Percentiles rank a stretch among this genome's conserved stretches.
Evolutionary conservation across 1,140 invertebrate genomes (phyloP).

Genomic region (Eciton burchellii): DNA sequence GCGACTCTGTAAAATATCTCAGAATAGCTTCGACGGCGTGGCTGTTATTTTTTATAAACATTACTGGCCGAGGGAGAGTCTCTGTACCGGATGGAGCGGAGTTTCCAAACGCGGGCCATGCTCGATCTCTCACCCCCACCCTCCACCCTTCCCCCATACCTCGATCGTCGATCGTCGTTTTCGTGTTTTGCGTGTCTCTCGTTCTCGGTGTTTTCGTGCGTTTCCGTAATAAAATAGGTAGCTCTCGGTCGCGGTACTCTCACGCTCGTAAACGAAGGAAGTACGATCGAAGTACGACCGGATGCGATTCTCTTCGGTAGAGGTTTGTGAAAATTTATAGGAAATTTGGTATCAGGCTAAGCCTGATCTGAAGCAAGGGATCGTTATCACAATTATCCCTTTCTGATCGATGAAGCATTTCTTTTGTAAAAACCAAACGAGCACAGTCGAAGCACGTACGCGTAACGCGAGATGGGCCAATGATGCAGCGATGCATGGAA

Average conservation of each 20-base stretch:
- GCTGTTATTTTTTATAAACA: slow-evolving; percentile 57
- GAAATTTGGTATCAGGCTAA: too few relatives aligned
- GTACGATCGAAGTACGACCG: too few relatives aligned
- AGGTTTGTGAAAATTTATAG: too few relatives aligned
- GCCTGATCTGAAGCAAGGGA: too few relatives aligned
- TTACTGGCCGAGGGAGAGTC: slow-evolving; percentile 31
- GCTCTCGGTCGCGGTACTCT: slow-evolving; percentile 56
- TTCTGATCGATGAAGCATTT: neutral
- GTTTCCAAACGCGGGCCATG: slow-evolving; percentile 42
- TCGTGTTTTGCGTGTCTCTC: slow-evolving; percentile 77
- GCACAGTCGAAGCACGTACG: neutral
- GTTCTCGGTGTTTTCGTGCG: slow-evolving; percentile 72
- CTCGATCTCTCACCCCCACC: too few relatives aligned
- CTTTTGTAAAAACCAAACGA: neutral
- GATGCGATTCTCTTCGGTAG: too few relatives aligned
- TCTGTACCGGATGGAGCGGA: neutral
- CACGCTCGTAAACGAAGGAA: neutral
- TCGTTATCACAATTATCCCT: too few relatives aligned
- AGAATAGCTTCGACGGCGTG: slow-evolving; percentile 43
- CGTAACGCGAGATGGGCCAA: neutral
- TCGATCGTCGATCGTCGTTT: slow-evolving; percentile 67
- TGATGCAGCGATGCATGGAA: too few relatives aligned
- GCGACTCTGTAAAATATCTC: slow-evolving; percentile 44
- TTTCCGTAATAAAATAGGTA: slow-evolving; percentile 71
- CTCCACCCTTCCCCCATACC: too few relatives aligned